Base-by-base conservation (phyloP, 2,888 invertebrate species). In the Nemotelus nigrinus region DNA sequence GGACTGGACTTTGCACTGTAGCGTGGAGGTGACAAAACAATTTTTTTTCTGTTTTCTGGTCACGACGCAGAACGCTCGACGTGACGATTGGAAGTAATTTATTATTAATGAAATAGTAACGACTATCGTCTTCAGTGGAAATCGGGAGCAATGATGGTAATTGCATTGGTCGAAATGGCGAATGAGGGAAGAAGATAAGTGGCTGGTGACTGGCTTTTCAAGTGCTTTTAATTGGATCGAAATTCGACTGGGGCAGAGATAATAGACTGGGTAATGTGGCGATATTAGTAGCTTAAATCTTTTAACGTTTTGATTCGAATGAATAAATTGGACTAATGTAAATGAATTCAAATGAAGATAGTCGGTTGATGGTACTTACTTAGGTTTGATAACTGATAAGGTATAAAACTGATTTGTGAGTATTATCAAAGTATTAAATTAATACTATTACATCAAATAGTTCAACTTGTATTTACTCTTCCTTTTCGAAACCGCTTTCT, bases 171-270 rank as follows among this genome's bases (percentile, higher is more conserved):
- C 25, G 25, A 25, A 25, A 25, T 25, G 25, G 25, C 25, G 25
- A 25, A 25, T 25, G 25, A 25, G 65, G 47, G 65, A 45, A 47
- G 65, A 0, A 2, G 25, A 44, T 65, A 65, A 47, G 65, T 45
- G 47, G 45, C 47, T 65, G 25, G 65, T 65, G 65, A 47, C 65
- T 45, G 44, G 65, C 65, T 65, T 65, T 25, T 65, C 43, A 65
- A 47, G 65, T 65, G 65, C 44, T 65, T 65, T 65, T 65, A 65
- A 65, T 65, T 65, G 65, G 65, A 47, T 47, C 47, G 65, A 65
- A 65, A 45, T 45, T 47, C 10, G 45, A 45, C 65, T 65, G 44
- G 45, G n/a, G 65, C 3, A 25, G 3, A 65, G 65, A 65, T 65
- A 65, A 65, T 65, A 47, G 43, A 1, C 43, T 41, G 6, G 45